Conservation (phyloP, 2,113 vertebrate genomes). For the Heteronetta atricapilla region DNA sequence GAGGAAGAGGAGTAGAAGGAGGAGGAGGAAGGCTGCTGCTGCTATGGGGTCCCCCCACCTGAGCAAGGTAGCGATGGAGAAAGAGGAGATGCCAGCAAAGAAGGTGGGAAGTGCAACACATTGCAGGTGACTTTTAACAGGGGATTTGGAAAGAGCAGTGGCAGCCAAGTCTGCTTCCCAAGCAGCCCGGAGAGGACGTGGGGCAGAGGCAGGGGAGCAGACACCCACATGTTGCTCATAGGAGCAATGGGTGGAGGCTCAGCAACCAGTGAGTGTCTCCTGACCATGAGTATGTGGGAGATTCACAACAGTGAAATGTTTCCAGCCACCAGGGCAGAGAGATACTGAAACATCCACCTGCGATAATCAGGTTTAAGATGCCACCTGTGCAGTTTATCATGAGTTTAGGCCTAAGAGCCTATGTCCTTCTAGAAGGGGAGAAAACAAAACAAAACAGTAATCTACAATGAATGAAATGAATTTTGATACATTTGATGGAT, state of each 20-base stretch:
- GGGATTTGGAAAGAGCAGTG: not conserved
- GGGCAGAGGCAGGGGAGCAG: not conserved
- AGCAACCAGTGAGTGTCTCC: not conserved
- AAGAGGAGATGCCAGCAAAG: not conserved
- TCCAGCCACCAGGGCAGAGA: not conserved
- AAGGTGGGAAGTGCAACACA: not conserved
- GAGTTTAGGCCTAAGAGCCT: not conserved
- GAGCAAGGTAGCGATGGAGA: not conserved
- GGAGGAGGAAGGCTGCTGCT: not conserved
- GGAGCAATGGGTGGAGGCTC: not conserved
- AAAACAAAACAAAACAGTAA: not conserved
- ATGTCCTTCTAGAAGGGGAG: not conserved
- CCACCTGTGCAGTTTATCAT: accelerated
- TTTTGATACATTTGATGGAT: not conserved
- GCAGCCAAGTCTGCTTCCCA: not conserved
- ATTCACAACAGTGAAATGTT: not conserved
- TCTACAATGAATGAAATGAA: not conserved
- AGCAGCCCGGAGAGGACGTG: accelerated
- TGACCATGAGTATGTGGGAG: not conserved
- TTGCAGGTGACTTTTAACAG: not conserved
- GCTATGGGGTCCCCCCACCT: not conserved
- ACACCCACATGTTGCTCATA: not conserved
- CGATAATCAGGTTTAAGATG: not conserved
- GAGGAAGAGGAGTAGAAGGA: not conserved
- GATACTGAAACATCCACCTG: not conserved